Conservation (phyloP, 2,797 vertebrate genomes). For the Denticeps clupeoides region DNA sequence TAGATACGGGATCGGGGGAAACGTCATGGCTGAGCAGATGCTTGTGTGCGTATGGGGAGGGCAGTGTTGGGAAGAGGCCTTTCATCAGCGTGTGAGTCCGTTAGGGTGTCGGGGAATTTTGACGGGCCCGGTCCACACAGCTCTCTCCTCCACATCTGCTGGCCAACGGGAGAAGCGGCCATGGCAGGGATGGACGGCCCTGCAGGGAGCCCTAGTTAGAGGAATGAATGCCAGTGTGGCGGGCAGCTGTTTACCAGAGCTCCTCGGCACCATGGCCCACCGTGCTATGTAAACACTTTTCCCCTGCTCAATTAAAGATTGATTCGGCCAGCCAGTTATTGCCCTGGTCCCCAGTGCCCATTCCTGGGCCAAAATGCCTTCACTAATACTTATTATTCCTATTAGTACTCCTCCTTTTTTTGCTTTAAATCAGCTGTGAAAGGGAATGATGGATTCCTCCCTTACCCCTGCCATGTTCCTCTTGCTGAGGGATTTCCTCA, state of each 20-base stretch:
- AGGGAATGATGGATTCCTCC: constrained; percentile 33
- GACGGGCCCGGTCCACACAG: too few species aligned
- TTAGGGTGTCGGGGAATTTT: not conserved
- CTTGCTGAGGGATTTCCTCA: constrained; percentile 41
- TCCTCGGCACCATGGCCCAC: constrained; percentile 41
- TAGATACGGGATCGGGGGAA: constrained; percentile 21
- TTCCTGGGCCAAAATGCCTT: constrained; percentile 43
- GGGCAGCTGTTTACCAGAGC: constrained; percentile 19
- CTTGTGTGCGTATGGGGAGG: too few species aligned
- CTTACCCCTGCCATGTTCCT: constrained; percentile 21
- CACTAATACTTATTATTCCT: constrained; percentile 41
- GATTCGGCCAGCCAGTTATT: too few species aligned
- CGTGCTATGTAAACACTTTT: constrained; percentile 57
- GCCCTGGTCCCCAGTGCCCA: constrained; percentile 51
- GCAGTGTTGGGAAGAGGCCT: too few species aligned
- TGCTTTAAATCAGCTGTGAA: constrained; percentile 31
- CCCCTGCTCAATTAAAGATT: constrained; percentile 44
- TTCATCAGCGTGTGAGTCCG: constrained; percentile 10
- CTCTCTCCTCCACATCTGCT: constrained; percentile 9
- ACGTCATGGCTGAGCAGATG: constrained; percentile 27
- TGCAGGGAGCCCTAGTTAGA: constrained; percentile 34
- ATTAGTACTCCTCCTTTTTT: constrained; percentile 13
- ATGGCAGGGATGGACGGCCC: constrained; percentile 26
- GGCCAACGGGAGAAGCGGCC: too few species aligned
- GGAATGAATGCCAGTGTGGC: constrained; percentile 12